Percentiles rank a stretch among this genome's conserved stretches.
phyloP scores from a whole-genome alignment of 2,113 vertebrate genomes.

The Tringa solitaria region DNA sequence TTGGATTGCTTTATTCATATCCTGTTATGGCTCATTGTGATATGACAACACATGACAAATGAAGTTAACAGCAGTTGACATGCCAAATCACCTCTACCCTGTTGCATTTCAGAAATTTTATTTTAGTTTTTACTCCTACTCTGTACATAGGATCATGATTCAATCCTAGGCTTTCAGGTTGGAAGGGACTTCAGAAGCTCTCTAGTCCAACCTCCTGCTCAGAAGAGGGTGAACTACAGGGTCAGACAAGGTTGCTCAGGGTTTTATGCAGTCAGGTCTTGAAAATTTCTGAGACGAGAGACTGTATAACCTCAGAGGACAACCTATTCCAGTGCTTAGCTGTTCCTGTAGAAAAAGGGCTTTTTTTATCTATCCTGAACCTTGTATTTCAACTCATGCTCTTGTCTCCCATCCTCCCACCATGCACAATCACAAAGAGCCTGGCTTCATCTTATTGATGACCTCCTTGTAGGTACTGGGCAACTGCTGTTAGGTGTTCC shows the following conservation, averaged over 20 bases:
- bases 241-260: background rate
- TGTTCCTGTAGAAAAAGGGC: background rate
- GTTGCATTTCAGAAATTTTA: background rate
- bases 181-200: background rate
- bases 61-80: background rate
- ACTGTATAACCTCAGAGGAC: background rate
- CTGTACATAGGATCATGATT: background rate
- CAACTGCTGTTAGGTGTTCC: background rate
- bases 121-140: background rate
- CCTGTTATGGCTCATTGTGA: background rate
- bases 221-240: background rate
- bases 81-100: background rate
- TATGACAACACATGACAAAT: background rate
- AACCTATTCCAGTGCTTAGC: background rate
- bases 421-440: background rate
- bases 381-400: background rate
- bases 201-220: background rate
- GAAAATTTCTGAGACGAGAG: background rate
- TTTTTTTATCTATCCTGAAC: background rate
- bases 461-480: background rate
- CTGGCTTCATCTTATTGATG: background rate
- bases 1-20: background rate
- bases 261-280: background rate
- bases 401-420: background rate
- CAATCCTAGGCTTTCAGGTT: background rate